Evolutionary conservation across 2,888 invertebrate genomes (phyloP), one percentile per base, ranked within the genome.

Genomic region (Noctua pronuba): DNA sequence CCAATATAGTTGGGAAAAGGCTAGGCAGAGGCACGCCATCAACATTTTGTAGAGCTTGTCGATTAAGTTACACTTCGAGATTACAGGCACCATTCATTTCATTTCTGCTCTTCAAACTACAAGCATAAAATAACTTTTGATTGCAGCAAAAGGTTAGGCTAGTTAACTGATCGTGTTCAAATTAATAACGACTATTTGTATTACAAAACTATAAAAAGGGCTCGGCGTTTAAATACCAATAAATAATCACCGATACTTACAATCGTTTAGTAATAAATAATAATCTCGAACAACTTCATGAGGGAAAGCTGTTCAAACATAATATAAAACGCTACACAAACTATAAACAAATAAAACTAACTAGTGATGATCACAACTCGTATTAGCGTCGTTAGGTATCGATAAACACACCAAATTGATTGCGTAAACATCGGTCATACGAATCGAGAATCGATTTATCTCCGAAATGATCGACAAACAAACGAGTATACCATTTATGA

Each of bases 401-500:
- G 88, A 86, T 86, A 88, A 88, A 85, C 83, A 81, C 73, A 82
- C 67, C 73, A 79, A 85, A 89, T 80, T 82, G 86, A 85, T 89
- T 88, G 74, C 80, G 75, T 86, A 88, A 88, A 89, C 80, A 88
- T 85, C 84, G 75, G 67, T 76, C 80, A 81, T 86, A 83, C 69
- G 67, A 83, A 86, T 81, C 80, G 79, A 79, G 80, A 85, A 75
- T 84, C 88, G 75, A 70, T 78, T 79, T 82, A 88, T 88, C 79
- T 84, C 76, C 41, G 67, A 71, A 76, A 74, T 83, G 85, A 92
- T 92, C 91, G 85, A 88, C 88, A 91, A 88, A 90, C 90, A 91
- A 88, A 90, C 89, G 83, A 73, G 77, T 79, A 80, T 81, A 82
- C 93, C 92, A 90, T 92, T 91, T 93, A 92, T 88, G 92, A 92